phyloP scores from a whole-genome alignment of 2,888 invertebrate species.

The Phalangium opilio region DNA sequence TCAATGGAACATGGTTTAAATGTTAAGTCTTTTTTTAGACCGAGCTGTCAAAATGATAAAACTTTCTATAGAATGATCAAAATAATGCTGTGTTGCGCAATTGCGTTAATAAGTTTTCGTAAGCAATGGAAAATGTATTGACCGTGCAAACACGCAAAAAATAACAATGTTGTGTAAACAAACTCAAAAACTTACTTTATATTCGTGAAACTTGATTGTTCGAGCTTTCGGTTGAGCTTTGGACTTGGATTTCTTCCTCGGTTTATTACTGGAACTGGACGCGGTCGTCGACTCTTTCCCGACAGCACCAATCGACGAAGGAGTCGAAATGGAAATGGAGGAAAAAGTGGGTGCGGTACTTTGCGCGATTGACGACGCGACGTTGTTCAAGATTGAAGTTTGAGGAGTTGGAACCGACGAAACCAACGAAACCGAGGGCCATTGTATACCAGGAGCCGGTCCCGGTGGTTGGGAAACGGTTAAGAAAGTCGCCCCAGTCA shows the following conservation, averaged over 20 bases:
- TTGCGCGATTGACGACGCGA: too few relatives aligned
- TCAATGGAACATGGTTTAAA: too few relatives aligned
- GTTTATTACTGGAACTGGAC: conserved; percentile 10
- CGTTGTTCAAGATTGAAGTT: conserved; percentile 22
- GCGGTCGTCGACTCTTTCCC: conserved; percentile 1
- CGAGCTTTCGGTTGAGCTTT: conserved; percentile 64
- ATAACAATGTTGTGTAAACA: too few relatives aligned
- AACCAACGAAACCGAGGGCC: conserved; percentile 17
- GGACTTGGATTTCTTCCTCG: conserved; percentile 57
- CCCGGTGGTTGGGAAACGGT: neutral
- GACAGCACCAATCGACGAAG: conserved; percentile 3
- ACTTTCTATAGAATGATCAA: too few relatives aligned
- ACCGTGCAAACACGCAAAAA: too few relatives aligned
- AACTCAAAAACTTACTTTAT: too few relatives aligned
- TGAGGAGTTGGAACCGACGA: conserved; percentile 1
- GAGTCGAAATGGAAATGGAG: neutral
- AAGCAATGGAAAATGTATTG: too few relatives aligned
- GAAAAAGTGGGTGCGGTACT: neutral
- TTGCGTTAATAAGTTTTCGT: too few relatives aligned
- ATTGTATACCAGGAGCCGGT: conserved; percentile 20
- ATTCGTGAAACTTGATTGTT: conserved; percentile 93
- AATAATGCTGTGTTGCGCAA: too few relatives aligned
- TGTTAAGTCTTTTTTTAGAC: too few relatives aligned
- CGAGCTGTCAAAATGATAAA: too few relatives aligned
- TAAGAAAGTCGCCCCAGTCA: neutral